Percentiles rank a stretch among this genome's conserved stretches.
These are phyloP conservation scores for Potorous gilbertii DNA, from an alignment of 2,797 vertebrate genomes.

Conservation along the genomic window DNA sequence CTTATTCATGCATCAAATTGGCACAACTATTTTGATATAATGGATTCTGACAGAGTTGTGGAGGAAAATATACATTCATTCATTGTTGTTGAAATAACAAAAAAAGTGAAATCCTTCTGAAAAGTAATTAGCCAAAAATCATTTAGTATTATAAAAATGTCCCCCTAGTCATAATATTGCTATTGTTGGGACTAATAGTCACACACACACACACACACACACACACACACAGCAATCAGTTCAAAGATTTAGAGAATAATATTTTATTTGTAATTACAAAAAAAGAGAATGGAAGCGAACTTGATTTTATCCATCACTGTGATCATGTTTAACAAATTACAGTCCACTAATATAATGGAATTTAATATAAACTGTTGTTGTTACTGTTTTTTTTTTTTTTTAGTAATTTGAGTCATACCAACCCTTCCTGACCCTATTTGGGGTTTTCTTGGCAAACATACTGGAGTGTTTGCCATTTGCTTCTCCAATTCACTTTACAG, in stretches of 20 bases:
- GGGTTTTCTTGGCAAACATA: background rate
- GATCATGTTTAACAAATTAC: background rate
- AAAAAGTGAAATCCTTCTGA: background rate
- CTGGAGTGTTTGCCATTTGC: background rate
- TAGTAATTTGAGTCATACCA: background rate
- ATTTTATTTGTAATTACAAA: background rate
- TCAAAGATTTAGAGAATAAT: background rate
- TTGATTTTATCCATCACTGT: background rate
- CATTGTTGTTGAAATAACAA: background rate
- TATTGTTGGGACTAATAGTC: background rate
- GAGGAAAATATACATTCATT: background rate
- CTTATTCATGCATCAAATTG: background rate
- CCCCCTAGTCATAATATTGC: background rate
- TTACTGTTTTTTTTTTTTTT: background rate
- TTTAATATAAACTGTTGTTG: background rate
- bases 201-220: too few relatives aligned
- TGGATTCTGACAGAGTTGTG: background rate
- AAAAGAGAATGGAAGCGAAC: background rate
- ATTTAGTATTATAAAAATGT: background rate
- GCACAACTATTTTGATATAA: background rate
- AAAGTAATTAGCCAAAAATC: background rate
- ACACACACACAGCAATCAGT: background rate
- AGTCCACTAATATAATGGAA: background rate
- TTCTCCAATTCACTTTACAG: background rate
- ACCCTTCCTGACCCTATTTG: background rate